A percentile compares a stretch with the other conserved stretches of the same genome.
phyloP scores from a whole-genome alignment of 2,888 invertebrate species.

The Linnaemya tessellans region DNA sequence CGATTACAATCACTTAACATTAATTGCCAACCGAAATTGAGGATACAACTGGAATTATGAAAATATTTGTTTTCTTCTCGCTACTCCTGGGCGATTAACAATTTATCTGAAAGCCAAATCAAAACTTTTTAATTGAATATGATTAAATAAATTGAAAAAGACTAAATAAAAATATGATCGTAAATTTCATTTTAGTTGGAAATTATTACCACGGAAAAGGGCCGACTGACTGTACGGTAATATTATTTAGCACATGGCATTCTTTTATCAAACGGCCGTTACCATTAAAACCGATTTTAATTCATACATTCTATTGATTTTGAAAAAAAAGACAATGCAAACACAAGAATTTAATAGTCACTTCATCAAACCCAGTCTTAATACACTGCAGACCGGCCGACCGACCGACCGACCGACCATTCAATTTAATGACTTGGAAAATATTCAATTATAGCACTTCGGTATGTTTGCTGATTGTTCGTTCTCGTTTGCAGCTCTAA shows the following conservation, averaged over 20 bases:
- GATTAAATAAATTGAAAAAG: constrained; percentile 23
- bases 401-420: constrained; percentile 9
- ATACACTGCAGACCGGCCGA: constrained; percentile 37
- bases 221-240: not conserved
- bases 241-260: constrained; percentile 20
- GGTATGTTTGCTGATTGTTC: constrained; percentile 39
- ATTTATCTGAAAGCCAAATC: constrained; percentile 23
- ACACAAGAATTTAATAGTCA: constrained; percentile 46
- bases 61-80: constrained; percentile 29
- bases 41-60: constrained; percentile 11
- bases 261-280: constrained; percentile 5
- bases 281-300: constrained; percentile 15
- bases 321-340: not conserved
- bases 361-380: constrained; percentile 55
- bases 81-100: not conserved
- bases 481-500: constrained; percentile 11
- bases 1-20: constrained; percentile 57
- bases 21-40: constrained; percentile 51
- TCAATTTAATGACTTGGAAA: constrained; percentile 57
- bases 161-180: not conserved
- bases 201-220: not conserved
- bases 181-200: constrained; percentile 5
- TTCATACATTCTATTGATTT: constrained; percentile 19
- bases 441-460: constrained; percentile 63
- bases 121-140: constrained; percentile 54